Evolutionary conservation across 2,113 vertebrate species (phyloP).

Genomic region (Raja brachyura): DNA sequence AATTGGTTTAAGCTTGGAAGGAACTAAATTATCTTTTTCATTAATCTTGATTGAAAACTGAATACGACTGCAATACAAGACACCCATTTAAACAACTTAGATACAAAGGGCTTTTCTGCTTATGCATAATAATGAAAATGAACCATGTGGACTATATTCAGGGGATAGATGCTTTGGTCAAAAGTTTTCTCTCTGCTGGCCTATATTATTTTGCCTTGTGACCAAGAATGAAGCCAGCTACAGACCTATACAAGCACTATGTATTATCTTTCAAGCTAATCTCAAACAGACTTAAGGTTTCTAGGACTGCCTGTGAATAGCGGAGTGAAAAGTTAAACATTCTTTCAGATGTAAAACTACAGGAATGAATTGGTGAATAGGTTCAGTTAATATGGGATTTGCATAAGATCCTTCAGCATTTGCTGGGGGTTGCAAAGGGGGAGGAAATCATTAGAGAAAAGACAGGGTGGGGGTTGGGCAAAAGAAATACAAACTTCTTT

Average conservation of each 20-base stretch:
- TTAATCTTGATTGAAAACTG: not conserved
- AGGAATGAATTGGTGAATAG: constrained; percentile 55
- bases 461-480: constrained; percentile 41
- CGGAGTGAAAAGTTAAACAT: constrained; percentile 65
- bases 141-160: not conserved
- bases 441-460: constrained; percentile 45
- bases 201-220: constrained; percentile 61
- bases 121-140: not conserved
- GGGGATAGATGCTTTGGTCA: constrained; percentile 55
- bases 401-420: constrained; percentile 47
- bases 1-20: not conserved
- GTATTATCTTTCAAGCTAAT: constrained; percentile 68
- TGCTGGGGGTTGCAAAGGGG: constrained; percentile 47
- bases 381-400: constrained; percentile 49
- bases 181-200: constrained; percentile 58
- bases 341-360: constrained; percentile 65
- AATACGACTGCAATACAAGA: not conserved
- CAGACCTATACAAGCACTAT: constrained; percentile 55
- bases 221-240: constrained; percentile 56
- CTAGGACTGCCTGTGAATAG: constrained; percentile 54
- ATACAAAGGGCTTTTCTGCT: not conserved
- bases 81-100: not conserved
- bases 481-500: not conserved
- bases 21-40: not conserved
- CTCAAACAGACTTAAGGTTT: constrained; percentile 60